Percentiles rank a stretch among this genome's conserved stretches.
Conservation (phyloP, 1,140 invertebrate species). For the Papilio dardanus region DNA sequence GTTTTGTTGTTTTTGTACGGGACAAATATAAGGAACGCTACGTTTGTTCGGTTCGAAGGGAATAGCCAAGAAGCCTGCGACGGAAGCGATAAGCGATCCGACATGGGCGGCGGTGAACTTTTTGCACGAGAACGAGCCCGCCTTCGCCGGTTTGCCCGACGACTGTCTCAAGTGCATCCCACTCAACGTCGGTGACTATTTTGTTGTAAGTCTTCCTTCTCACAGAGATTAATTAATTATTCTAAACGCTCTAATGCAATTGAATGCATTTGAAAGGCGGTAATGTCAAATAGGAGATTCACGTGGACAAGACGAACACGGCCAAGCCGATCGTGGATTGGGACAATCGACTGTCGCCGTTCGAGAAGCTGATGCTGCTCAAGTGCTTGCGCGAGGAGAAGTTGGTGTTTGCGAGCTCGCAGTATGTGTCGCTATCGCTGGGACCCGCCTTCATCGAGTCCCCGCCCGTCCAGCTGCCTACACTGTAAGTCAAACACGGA, state of each 20-base stretch:
- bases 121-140: slow-evolving; percentile 82
- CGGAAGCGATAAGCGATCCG: slow-evolving; percentile 81
- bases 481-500: slow-evolving; percentile 83
- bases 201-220: slow-evolving; percentile 72
- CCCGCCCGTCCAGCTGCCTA: slow-evolving; percentile 85
- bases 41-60: slow-evolving; percentile 47
- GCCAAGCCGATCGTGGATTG: slow-evolving; percentile 76
- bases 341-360: slow-evolving; percentile 85
- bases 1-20: background rate
- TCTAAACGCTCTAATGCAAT: background rate
- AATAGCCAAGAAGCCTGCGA: slow-evolving; percentile 81
- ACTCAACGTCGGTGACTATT: slow-evolving; percentile 84
- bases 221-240: background rate
- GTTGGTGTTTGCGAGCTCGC: slow-evolving; percentile 89
- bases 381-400: slow-evolving; percentile 92
- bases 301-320: slow-evolving; percentile 77
- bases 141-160: slow-evolving; percentile 80
- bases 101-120: slow-evolving; percentile 86
- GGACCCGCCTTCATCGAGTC: slow-evolving; percentile 91
- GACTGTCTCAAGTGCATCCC: slow-evolving; percentile 83
- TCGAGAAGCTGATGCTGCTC: slow-evolving; percentile 92
- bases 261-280: slow-evolving; percentile 22
- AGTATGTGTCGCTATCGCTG: slow-evolving; percentile 90
- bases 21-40: background rate
- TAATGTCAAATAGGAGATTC: slow-evolving; percentile 76